Evolutionary conservation across 2,888 invertebrate genomes (phyloP), one percentile per base, ranked within the genome.

Genomic region (Tortrix viridana): DNA sequence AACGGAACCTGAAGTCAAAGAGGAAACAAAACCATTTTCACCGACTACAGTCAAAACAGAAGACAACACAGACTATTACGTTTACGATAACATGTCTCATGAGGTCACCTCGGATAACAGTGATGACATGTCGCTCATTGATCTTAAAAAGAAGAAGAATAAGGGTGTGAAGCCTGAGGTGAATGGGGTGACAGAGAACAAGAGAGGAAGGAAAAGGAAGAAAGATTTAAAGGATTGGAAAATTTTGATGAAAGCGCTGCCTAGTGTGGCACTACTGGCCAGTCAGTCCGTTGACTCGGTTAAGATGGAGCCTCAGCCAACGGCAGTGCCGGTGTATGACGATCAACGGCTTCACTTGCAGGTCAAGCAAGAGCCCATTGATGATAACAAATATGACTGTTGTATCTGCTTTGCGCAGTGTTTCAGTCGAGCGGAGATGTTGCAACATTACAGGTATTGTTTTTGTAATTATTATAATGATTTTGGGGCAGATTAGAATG

Each of bases 361-460:
- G 12, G 56, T 62, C 4, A 62, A 62, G 16, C 62, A 32, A 32
- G 65, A 49, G 56, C 49, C 61, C 63, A 48, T 46, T 32, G 22
- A 50, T 12, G 12, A 9, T 2, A 80, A 80, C 3, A 19, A 69
- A 12, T 85, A 75, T 65, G 74, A 83, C 64, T 92, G 92, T 67
- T 92, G 92, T 59, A 83, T 90, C 19, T 92, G 92, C 68, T 82
- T 88, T 57, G 68, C 71, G 16, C 82, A 82, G 68, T 86, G 78
- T 59, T 78, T 66, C 52, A 79, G 71, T 1, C 76, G 77, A 46
- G 71, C 49, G 1, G 84, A 85, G 7, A 84, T 91, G 74, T 63
- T 92, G 20, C 74, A 81, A 43, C 92, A 92, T 74, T 92, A 92
- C 70, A 88, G 82, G 92, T 92, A 50, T 32, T 5, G n/a, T 41